A percentile compares a stretch with the other conserved stretches of the same genome.
Evolutionary conservation across 2,888 invertebrate genomes (phyloP).

Genomic region (Sipha maydis): DNA sequence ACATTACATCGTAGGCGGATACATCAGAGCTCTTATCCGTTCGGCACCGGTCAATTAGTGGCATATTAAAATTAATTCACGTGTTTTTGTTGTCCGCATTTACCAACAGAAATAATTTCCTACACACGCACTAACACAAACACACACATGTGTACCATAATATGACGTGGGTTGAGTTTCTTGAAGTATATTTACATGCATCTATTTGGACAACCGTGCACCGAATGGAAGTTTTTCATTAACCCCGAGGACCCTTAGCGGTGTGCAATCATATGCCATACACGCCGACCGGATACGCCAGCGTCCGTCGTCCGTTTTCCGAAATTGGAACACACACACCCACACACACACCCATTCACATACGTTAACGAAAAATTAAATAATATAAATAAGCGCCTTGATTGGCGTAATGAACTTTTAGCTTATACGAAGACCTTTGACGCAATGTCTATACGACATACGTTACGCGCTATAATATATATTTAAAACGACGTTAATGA

Average conservation of each 20-base stretch:
- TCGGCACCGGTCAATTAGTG: constrained; percentile 52
- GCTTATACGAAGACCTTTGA: neutral
- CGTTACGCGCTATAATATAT: no score
- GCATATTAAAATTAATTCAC: constrained; percentile 45
- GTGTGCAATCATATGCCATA: neutral
- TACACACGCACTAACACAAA: neutral
- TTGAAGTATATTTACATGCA: constrained; percentile 1
- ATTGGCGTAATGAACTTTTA: constrained; percentile 31
- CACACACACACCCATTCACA: neutral
- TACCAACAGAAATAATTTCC: constrained; percentile 20
- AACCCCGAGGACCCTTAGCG: constrained; percentile 15
- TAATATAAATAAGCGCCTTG: neutral
- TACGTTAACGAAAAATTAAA: neutral
- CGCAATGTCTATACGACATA: neutral
- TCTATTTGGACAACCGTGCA: neutral
- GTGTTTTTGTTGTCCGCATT: constrained; percentile 18
- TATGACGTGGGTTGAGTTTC: constrained; percentile 14
- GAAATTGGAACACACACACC: constrained; percentile 3
- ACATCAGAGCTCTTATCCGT: constrained; percentile 35
- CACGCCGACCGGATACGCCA: constrained; percentile 22
- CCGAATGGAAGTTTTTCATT: constrained; percentile 43
- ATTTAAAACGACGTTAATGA: neutral
- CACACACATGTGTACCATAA: neutral
- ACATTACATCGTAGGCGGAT: constrained; percentile 30
- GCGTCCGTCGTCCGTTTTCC: constrained; percentile 12